Evolutionary conservation across 2,888 invertebrate species (phyloP).

Genomic region (Agonopterix alstromeriana): DNA sequence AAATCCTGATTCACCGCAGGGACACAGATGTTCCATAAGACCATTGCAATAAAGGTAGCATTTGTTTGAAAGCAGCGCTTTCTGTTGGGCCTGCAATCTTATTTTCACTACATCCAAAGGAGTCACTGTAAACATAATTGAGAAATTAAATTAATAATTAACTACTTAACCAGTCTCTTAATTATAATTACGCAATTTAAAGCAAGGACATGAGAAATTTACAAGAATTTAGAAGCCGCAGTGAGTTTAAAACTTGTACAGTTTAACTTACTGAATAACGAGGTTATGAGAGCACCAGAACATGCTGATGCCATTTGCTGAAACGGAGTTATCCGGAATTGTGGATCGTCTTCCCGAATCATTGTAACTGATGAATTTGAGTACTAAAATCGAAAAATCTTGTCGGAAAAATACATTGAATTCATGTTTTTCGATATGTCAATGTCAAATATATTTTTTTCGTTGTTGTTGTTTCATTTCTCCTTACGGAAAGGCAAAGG

Average conservation of each 20-base stretch:
- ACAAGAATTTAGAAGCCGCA: too few relatives aligned
- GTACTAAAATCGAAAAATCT: not conserved
- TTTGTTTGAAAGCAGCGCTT: conserved; percentile 86
- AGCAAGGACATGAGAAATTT: too few relatives aligned
- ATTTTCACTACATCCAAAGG: conserved; percentile 99
- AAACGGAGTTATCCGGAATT: conserved; percentile 84
- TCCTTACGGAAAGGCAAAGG: too few relatives aligned
- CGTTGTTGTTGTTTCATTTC: too few relatives aligned
- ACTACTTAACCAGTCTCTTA: too few relatives aligned
- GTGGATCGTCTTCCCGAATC: conserved; percentile 82
- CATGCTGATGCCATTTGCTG: conserved; percentile 93
- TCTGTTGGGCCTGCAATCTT: conserved; percentile 95
- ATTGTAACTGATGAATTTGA: conserved; percentile 26
- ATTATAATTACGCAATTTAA: too few relatives aligned
- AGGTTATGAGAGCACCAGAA: conserved; percentile 92
- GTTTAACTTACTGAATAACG: conserved; percentile 84
- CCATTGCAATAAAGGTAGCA: conserved; percentile 99
- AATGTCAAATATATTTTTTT: too few relatives aligned
- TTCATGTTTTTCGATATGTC: not conserved
- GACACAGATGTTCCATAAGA: conserved; percentile 97
- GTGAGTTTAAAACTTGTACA: not conserved
- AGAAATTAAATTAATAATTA: not conserved
- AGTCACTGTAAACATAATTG: conserved; percentile 84
- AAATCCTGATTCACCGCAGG: conserved; percentile 83
- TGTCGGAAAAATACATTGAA: not conserved